Evolutionary conservation across 2,113 vertebrate species (phyloP).

Genomic region (Clarias gariepinus): DNA sequence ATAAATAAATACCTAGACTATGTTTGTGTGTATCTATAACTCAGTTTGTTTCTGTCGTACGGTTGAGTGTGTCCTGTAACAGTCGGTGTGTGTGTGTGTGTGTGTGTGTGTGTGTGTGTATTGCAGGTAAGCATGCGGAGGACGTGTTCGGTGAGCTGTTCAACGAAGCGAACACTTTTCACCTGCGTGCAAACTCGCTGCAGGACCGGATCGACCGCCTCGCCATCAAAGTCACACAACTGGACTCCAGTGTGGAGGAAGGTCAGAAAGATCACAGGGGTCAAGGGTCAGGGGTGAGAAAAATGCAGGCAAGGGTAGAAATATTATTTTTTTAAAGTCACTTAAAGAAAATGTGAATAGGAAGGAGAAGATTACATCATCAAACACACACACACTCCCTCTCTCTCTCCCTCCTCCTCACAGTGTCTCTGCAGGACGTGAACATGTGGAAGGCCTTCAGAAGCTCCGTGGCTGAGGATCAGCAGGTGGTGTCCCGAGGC

Average conservation of each 20-base stretch:
- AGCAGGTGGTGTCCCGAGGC: constrained; percentile 90
- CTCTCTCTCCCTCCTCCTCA: background rate
- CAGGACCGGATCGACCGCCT: constrained; percentile 94
- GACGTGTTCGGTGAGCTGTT: constrained; percentile 96
- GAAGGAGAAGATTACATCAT: background rate
- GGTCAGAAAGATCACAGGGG: constrained; percentile 74
- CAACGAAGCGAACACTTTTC: constrained; percentile 94
- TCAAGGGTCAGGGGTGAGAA: background rate
- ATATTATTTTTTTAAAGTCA: background rate
- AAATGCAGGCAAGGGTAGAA: background rate
- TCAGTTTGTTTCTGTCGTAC: background rate
- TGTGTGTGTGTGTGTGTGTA: background rate
- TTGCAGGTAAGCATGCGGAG: constrained; percentile 92
- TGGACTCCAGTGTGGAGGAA: constrained; percentile 85
- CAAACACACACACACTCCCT: background rate
- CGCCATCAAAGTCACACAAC: constrained; percentile 86
- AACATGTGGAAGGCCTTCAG: constrained; percentile 95
- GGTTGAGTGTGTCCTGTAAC: background rate
- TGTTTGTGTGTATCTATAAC: background rate
- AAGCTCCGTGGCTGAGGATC: constrained; percentile 86
- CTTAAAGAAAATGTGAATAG: background rate
- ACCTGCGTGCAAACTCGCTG: constrained; percentile 89
- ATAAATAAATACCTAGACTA: background rate
- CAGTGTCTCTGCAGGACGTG: constrained; percentile 94
- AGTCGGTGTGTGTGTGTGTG: background rate